Conservation (phyloP, 2,888 invertebrate genomes). For the Phrixothrix hirtus region DNA sequence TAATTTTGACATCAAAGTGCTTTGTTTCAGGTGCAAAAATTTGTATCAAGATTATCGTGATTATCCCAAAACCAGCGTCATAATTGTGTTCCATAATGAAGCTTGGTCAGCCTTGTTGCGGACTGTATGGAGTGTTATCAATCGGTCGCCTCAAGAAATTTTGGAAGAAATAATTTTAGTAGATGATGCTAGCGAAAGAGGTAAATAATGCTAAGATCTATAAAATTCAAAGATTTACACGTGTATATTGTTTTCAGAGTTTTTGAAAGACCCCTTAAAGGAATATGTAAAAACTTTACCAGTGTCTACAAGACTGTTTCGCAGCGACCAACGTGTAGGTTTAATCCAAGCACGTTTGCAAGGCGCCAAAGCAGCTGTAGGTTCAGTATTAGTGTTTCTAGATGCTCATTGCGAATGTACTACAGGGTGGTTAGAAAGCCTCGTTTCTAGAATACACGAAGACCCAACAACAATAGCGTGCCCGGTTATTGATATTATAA, state of each 20-base stretch:
- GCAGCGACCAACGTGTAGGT: conserved; percentile 72
- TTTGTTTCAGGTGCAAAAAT: conserved; percentile 63
- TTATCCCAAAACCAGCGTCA: conserved; percentile 85
- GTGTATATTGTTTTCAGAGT: conserved; percentile 55
- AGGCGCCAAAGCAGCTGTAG: conserved; percentile 73
- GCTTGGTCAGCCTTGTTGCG: conserved; percentile 96
- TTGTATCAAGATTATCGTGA: conserved; percentile 62
- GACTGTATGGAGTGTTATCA: conserved; percentile 92
- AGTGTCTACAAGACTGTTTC: conserved; percentile 66
- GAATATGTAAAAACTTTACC: conserved; percentile 66
- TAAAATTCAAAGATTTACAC: too few species aligned
- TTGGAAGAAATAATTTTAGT: conserved; percentile 85
- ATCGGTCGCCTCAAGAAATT: conserved; percentile 77
- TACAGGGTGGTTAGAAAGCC: conserved; percentile 67
- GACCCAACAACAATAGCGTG: conserved; percentile 71
- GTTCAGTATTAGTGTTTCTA: conserved; percentile 82
- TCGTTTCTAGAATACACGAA: conserved; percentile 61
- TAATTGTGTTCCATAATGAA: conserved; percentile 98
- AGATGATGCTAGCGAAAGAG: conserved; percentile 86
- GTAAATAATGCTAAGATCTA: conserved; percentile 55
- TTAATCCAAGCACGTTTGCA: conserved; percentile 80
- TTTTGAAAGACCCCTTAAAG: conserved; percentile 67
- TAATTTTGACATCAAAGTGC: too few species aligned
- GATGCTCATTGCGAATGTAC: conserved; percentile 95
- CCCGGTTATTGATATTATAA: conserved; percentile 92